Evolutionary conservation across 2,888 invertebrate genomes (phyloP).

Genomic region (Cremastinae sp.): DNA sequence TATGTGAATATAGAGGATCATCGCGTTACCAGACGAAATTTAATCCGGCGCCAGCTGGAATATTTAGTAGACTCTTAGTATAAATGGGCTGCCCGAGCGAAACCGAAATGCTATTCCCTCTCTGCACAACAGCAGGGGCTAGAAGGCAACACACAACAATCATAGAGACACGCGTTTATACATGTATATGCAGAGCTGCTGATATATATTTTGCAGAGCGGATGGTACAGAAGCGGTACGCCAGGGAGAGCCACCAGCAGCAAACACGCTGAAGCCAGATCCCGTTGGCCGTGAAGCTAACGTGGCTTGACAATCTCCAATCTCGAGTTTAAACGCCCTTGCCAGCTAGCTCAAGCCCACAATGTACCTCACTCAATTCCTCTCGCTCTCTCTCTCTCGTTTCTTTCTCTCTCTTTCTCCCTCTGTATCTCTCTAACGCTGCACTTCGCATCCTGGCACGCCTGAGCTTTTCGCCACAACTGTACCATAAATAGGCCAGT

Average conservation of each 20-base stretch:
- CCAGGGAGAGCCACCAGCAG: conserved; percentile 19
- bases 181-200: neutral
- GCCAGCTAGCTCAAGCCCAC: conserved; percentile 45
- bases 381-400: conserved; percentile 10
- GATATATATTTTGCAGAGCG: neutral
- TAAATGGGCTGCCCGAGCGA: conserved; percentile 61
- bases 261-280: conserved; percentile 52
- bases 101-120: conserved; percentile 55
- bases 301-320: conserved; percentile 63
- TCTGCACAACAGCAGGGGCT: conserved; percentile 27
- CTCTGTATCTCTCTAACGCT: too few relatives aligned
- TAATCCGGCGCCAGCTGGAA: conserved; percentile 62
- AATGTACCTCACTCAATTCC: conserved; percentile 21
- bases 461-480: conserved; percentile 53
- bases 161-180: neutral
- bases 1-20: conserved; percentile 37
- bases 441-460: conserved; percentile 46
- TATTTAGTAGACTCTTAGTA: conserved; percentile 64
- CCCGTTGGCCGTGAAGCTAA: conserved; percentile 58
- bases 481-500: conserved; percentile 55
- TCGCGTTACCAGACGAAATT: conserved; percentile 59
- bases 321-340: conserved; percentile 60
- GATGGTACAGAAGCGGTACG: conserved; percentile 25
- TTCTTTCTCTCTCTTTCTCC: conserved; percentile 25
- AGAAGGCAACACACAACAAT: conserved; percentile 16